Evolutionary conservation across 2,113 vertebrate species (phyloP).

Genomic region (Campylomormyrus tamandua): DNA sequence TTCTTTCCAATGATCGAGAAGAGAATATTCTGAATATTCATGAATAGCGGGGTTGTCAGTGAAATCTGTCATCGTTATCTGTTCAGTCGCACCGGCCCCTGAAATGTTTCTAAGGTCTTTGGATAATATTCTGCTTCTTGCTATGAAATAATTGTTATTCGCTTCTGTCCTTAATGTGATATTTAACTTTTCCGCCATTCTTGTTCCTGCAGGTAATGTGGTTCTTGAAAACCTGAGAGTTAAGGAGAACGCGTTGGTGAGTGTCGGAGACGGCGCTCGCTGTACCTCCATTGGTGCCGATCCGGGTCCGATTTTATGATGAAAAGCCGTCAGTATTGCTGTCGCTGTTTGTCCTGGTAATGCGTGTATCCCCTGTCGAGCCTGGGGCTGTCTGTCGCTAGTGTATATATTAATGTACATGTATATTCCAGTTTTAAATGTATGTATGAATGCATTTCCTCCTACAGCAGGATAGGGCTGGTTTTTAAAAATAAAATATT

Average conservation of each 20-base stretch:
- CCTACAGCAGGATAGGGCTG: not conserved
- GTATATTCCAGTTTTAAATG: not conserved
- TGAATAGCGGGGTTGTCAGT: not conserved
- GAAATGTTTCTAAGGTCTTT: not conserved
- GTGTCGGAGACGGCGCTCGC: slow-evolving; percentile 30
- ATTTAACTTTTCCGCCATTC: not conserved
- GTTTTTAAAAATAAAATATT: not conserved
- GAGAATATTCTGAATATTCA: not conserved
- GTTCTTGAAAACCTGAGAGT: slow-evolving; percentile 88
- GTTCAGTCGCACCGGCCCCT: not conserved
- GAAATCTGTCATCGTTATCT: not conserved
- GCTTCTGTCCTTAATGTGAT: not conserved
- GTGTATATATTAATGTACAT: not conserved
- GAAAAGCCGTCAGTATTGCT: not conserved
- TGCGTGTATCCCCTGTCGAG: not conserved
- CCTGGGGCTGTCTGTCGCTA: not conserved
- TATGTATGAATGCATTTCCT: not conserved
- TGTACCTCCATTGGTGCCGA: not conserved
- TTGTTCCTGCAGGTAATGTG: slow-evolving; percentile 75
- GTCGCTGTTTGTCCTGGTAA: not conserved
- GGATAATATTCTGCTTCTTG: not conserved
- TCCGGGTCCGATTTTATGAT: not conserved
- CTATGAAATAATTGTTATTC: not conserved
- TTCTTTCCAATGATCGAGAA: not conserved
- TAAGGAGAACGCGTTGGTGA: slow-evolving; percentile 92